Percentiles rank a stretch among this genome's conserved stretches.
phyloP scores from a whole-genome alignment of 2,888 invertebrate species.

The Plagodis pulveraria region DNA sequence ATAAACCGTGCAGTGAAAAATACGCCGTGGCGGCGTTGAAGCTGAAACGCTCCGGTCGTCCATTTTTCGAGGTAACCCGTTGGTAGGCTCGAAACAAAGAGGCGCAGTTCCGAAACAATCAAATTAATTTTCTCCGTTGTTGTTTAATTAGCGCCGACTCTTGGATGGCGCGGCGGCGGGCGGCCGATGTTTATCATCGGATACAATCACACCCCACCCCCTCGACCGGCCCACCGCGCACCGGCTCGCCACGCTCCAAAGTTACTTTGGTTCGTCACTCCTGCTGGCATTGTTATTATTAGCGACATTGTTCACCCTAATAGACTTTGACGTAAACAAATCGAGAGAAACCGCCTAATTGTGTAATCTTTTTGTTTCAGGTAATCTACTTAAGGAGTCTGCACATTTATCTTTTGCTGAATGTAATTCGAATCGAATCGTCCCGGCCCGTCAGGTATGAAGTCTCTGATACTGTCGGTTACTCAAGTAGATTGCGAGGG shows the following conservation, averaged over 20 bases:
- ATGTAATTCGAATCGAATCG: constrained; percentile 30
- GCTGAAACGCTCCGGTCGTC: constrained; percentile 59
- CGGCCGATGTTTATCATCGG: constrained; percentile 82
- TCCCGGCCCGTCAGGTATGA: constrained; percentile 37
- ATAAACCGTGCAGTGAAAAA: constrained; percentile 59
- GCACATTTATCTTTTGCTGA: constrained; percentile 41
- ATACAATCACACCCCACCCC: constrained; percentile 73
- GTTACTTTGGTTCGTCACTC: constrained; percentile 82
- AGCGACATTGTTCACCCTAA: constrained; percentile 75
- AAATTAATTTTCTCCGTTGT: constrained; percentile 84
- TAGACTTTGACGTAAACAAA: constrained; percentile 74
- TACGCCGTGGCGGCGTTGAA: constrained; percentile 48
- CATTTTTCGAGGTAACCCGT: constrained; percentile 75
- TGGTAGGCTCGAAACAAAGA: constrained; percentile 71
- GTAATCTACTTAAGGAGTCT: constrained; percentile 59
- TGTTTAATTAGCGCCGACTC: constrained; percentile 83
- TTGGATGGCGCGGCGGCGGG: constrained; percentile 74
- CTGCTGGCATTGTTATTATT: constrained; percentile 75
- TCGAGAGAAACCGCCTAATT: constrained; percentile 67
- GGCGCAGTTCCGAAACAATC: constrained; percentile 81
- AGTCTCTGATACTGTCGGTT: constrained; percentile 36
- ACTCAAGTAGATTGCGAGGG: constrained; percentile 39
- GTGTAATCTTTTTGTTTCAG: constrained; percentile 77
- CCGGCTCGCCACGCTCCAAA: constrained; percentile 60
- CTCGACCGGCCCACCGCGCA: constrained; percentile 46